Percentiles rank a stretch among this genome's conserved stretches.
phyloP scores from a whole-genome alignment of 2,797 vertebrate genomes.

The Somateria mollissima region DNA sequence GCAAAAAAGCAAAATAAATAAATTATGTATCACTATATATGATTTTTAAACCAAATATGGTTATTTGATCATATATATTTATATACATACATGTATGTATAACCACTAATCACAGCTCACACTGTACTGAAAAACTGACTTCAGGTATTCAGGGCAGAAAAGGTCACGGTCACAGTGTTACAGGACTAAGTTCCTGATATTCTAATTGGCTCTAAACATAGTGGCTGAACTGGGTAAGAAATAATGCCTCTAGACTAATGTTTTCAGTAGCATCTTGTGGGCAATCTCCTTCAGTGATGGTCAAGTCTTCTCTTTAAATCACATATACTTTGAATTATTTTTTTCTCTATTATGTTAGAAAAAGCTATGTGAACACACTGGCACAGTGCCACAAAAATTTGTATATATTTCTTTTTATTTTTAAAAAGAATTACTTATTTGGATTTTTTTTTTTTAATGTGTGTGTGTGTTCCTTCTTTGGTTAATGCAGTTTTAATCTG shows the following conservation, averaged over 20 bases:
- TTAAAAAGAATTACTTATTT: not conserved
- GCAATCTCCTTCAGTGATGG: slow-evolving; percentile 24
- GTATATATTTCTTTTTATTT: not conserved
- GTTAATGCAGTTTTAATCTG: not conserved
- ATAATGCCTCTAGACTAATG: not conserved
- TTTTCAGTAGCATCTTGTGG: not conserved
- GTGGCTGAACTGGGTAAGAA: not conserved
- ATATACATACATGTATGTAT: not conserved
- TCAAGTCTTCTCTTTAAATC: slow-evolving; percentile 28
- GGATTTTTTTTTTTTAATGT: not conserved
- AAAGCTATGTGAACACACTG: not conserved
- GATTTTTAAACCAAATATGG: not conserved
- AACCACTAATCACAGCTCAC: not conserved
- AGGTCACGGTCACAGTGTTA: not conserved
- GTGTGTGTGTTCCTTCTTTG: not conserved
- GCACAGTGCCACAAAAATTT: not conserved
- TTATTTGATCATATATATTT: not conserved
- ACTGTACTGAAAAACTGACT: not conserved
- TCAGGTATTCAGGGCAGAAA: not conserved
- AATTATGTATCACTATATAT: not conserved
- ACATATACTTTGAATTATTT: not conserved
- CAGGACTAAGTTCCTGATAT: not conserved
- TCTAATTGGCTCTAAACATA: not conserved
- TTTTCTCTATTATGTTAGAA: not conserved
- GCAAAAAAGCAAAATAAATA: not conserved